Evolutionary conservation across 2,113 vertebrate species (phyloP).

Genomic region (Sminthopsis crassicaudata): DNA sequence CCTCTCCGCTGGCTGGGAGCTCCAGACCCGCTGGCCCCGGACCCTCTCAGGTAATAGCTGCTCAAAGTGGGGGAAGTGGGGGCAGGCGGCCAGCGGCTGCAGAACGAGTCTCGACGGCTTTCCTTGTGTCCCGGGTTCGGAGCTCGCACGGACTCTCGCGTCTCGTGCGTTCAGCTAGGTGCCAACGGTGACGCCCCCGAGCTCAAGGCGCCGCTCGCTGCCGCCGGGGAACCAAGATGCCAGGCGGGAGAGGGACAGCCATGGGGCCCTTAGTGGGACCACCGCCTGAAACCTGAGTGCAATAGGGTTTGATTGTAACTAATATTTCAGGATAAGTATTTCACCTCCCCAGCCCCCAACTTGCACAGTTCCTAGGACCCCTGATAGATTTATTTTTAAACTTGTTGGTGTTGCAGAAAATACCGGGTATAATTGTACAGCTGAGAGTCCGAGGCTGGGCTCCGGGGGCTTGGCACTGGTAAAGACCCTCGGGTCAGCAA

Average conservation of each 20-base stretch:
- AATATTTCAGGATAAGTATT: conserved; percentile 83
- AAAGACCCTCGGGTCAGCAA: conserved; percentile 32
- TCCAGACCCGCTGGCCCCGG: conserved; percentile 28
- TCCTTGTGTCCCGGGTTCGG: conserved; percentile 63
- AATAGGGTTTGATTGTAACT: conserved; percentile 86
- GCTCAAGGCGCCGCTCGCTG: conserved; percentile 44
- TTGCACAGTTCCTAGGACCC: conserved; percentile 83
- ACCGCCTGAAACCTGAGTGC: conserved; percentile 82
- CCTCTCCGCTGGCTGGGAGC: conserved; percentile 36
- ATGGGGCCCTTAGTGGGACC: conserved; percentile 70
- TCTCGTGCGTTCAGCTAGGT: conserved; percentile 40
- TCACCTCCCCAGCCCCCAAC: conserved; percentile 79
- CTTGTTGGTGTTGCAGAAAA: conserved; percentile 78
- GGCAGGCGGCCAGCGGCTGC: background rate
- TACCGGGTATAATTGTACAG: conserved; percentile 76
- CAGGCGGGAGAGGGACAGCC: conserved; percentile 58
- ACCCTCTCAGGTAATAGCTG: conserved; percentile 21
- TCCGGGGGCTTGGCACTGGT: conserved; percentile 46
- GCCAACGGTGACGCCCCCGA: conserved; percentile 72
- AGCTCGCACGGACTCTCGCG: conserved; percentile 66
- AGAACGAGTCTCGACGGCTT: conserved; percentile 38
- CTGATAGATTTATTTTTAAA: conserved; percentile 85
- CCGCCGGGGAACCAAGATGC: conserved; percentile 10
- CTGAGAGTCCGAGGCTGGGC: conserved; percentile 51
- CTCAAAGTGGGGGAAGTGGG: background rate